A percentile compares a stretch with the other conserved stretches of the same genome.
Conservation (phyloP, 2,797 vertebrate species). For the Craterocephalus amniculus region DNA sequence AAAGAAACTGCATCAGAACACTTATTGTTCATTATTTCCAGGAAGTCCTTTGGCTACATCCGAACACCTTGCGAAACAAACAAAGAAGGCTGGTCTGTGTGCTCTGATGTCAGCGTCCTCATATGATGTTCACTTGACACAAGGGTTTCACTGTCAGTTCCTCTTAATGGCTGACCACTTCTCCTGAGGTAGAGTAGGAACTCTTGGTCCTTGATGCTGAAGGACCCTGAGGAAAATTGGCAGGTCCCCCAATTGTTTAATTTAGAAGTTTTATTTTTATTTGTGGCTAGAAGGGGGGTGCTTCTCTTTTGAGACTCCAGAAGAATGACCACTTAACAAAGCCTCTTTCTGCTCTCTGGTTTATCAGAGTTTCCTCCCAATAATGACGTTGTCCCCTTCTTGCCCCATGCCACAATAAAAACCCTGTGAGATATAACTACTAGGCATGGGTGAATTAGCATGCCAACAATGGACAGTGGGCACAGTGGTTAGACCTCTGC, state of each 20-base stretch:
- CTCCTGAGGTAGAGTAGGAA: conserved; percentile 46
- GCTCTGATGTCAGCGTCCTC: conserved; percentile 40
- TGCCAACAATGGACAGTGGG: conserved; percentile 78
- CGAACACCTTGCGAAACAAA: conserved; percentile 30
- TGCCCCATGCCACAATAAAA: conserved; percentile 69
- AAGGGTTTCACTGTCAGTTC: conserved; percentile 60
- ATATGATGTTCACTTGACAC: conserved; percentile 73
- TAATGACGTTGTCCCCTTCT: conserved; percentile 71
- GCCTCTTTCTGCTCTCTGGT: conserved; percentile 75
- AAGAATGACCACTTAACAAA: conserved; percentile 80
- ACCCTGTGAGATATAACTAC: conserved; percentile 71
- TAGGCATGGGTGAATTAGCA: conserved; percentile 74
- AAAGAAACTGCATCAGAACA: conserved; percentile 51
- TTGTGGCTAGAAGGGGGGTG: conserved; percentile 43
- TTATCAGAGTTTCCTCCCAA: conserved; percentile 78
- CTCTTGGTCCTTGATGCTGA: conserved; percentile 65
- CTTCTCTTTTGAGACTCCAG: conserved; percentile 75
- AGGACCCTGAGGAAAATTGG: conserved; percentile 68
- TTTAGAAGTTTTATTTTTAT: conserved; percentile 66
- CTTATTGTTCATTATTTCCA: conserved; percentile 42
- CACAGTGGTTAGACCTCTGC: conserved; percentile 70
- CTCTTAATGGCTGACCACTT: conserved; percentile 66
- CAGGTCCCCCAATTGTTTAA: conserved; percentile 43
- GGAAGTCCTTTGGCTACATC: conserved; percentile 40
- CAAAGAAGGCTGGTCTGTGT: conserved; percentile 34